These are phyloP conservation scores for zebrafish (Danio rerio) DNA, from an alignment of 2,113 vertebrate genomes.

Conservation along the genomic window DNA sequence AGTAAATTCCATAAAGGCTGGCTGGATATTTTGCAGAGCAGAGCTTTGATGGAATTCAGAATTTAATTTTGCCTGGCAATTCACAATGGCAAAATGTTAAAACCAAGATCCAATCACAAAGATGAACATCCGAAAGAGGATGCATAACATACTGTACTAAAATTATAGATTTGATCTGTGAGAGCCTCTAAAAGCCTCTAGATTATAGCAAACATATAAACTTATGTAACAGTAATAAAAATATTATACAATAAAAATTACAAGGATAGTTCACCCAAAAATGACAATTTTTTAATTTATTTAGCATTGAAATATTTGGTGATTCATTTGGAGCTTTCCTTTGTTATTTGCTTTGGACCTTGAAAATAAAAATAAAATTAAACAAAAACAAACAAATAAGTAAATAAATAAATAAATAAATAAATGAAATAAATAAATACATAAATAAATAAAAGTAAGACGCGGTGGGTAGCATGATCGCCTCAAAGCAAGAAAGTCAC, in stretches of 20 bases:
- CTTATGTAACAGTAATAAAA: not conserved
- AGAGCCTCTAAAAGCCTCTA: not conserved
- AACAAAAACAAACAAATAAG: no score
- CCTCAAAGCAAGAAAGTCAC: no score
- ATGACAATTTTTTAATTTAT: no score
- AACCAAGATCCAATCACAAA: conserved; percentile 33
- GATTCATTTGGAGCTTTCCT: no score
- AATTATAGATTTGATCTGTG: conserved; percentile 9
- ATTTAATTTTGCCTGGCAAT: conserved; percentile 3
- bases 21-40: conserved; percentile 1
- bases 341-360: no score
- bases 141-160: not conserved
- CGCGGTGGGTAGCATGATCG: no score
- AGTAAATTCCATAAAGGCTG: conserved; percentile 17
- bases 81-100: not conserved
- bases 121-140: not conserved
- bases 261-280: not conserved
- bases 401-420: no score
- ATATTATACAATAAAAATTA: not conserved
- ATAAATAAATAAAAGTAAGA: no score
- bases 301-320: no score
- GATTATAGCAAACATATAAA: not conserved
- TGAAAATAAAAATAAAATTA: no score
- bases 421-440: no score
- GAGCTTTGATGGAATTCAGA: conserved; percentile 18